phyloP scores from a whole-genome alignment of 1,140 invertebrate genomes.

The Apolygus lucorum region DNA sequence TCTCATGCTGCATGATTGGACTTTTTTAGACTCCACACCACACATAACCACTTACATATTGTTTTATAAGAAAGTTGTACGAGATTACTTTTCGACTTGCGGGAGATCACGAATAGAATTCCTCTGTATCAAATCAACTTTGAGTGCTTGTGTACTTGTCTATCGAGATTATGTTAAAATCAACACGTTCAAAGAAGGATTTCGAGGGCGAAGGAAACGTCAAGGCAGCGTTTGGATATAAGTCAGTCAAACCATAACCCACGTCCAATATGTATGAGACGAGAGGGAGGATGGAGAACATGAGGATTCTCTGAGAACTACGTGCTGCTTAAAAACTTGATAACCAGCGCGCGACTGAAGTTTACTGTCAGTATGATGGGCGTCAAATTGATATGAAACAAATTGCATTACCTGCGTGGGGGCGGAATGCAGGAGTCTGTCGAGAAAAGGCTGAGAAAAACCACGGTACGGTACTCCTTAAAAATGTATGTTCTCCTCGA shows the following conservation, averaged over 20 bases:
- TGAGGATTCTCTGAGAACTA: not conserved
- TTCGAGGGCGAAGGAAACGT: not conserved
- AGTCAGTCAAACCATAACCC: not conserved
- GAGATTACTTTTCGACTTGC: no score
- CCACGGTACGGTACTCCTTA: conserved; percentile 3
- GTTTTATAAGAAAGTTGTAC: no score
- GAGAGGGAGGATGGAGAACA: not conserved
- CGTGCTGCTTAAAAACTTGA: conserved; percentile 4
- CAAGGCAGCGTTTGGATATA: not conserved
- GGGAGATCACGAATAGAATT: no score
- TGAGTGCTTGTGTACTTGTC: no score
- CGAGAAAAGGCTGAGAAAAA: not conserved
- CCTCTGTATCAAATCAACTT: no score
- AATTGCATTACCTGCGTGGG: conserved; percentile 1
- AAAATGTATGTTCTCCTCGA: not conserved
- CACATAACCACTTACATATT: no score
- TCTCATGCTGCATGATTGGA: no score
- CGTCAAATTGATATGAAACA: not conserved
- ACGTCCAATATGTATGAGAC: not conserved
- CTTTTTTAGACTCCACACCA: no score
- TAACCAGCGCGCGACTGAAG: not conserved
- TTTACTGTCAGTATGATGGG: conserved; percentile 14
- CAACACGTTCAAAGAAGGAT: not conserved
- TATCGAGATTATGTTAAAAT: no score
- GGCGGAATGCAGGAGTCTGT: not conserved